Percentiles rank a stretch among this genome's conserved stretches.
Conservation (phyloP, 2,113 vertebrate species). For the Marmota flaviventris region DNA sequence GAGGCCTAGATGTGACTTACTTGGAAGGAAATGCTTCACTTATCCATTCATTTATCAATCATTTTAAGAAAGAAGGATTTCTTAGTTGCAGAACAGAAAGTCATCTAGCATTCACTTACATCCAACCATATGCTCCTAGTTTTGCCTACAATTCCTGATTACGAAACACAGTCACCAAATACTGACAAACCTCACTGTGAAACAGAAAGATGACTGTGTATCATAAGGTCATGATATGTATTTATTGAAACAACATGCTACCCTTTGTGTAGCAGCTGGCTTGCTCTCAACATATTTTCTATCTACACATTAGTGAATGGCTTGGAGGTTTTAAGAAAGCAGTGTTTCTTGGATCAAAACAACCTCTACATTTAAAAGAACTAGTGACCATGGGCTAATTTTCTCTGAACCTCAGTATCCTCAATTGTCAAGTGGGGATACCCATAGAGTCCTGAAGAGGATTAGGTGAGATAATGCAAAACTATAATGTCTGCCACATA, state of each 20-base stretch:
- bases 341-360: not conserved
- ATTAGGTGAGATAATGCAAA: not conserved
- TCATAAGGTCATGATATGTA: not conserved
- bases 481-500: not conserved
- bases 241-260: not conserved
- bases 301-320: not conserved
- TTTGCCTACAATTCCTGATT: constrained; percentile 27
- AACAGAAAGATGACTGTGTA: not conserved
- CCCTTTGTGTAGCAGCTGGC: not conserved
- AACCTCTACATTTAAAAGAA: constrained; percentile 36
- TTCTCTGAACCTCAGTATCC: not conserved
- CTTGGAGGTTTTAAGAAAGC: constrained; percentile 18
- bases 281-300: not conserved
- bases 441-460: not conserved
- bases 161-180: not conserved
- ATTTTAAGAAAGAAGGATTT: constrained; percentile 54
- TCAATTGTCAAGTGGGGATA: constrained; percentile 26
- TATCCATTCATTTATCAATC: not conserved
- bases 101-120: not conserved
- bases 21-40: constrained; percentile 30
- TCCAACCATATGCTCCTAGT: not conserved
- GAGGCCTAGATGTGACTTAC: not conserved
- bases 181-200: not conserved
- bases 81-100: constrained; percentile 15
- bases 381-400: not conserved